These are phyloP conservation scores for Brachionus rotundiformis DNA, from an alignment of 1,140 invertebrate genomes.

Conservation along the genomic window DNA sequence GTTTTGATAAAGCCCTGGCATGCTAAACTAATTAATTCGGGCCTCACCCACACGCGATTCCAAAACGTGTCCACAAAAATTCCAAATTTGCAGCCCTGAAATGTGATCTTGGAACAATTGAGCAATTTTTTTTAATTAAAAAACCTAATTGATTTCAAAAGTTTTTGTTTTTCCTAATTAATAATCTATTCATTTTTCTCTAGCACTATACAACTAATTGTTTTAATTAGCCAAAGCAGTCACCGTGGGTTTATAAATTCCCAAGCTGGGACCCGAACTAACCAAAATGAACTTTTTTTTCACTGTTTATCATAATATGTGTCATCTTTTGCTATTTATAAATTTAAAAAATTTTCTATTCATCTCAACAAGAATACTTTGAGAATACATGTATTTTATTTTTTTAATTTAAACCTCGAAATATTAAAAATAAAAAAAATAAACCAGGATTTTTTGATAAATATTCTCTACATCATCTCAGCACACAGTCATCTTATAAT, in stretches of 20 bases:
- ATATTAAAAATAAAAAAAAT: too few relatives aligned
- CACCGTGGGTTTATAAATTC: not conserved
- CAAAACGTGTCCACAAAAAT: not conserved
- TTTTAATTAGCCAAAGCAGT: not conserved
- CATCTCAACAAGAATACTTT: too few relatives aligned
- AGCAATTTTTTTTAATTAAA: not conserved
- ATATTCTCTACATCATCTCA: too few relatives aligned
- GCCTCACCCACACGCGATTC: not conserved
- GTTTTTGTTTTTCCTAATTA: not conserved
- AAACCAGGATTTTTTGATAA: too few relatives aligned
- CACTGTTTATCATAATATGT: too few relatives aligned
- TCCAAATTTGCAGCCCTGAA: not conserved
- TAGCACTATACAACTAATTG: not conserved
- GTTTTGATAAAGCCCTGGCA: constrained; percentile 21
- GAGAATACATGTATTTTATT: too few relatives aligned
- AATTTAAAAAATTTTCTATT: too few relatives aligned
- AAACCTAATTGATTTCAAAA: not conserved
- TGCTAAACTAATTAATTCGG: not conserved
- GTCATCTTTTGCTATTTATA: too few relatives aligned
- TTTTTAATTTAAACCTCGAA: too few relatives aligned
- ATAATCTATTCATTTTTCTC: not conserved
- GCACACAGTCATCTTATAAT: too few relatives aligned
- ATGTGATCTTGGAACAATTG: not conserved
- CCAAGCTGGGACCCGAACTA: too few relatives aligned
- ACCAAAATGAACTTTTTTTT: too few relatives aligned